Evolutionary conservation across 2,113 vertebrate species (phyloP).

Genomic region (Ellobius talpinus): DNA sequence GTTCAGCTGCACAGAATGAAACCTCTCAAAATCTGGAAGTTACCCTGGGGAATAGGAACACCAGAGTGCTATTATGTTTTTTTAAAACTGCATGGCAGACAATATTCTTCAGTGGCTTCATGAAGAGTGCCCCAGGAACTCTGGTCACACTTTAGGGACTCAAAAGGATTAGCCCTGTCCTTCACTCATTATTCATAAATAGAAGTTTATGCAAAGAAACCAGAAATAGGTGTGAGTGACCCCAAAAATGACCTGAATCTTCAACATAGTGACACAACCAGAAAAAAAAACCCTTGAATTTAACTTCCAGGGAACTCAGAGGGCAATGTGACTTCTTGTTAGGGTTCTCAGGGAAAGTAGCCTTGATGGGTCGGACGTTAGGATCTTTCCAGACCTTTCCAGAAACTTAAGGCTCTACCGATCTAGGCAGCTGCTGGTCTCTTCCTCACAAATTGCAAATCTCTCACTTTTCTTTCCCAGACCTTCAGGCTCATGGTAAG

Average conservation of each 20-base stretch:
- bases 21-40: background rate
- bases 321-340: background rate
- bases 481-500: background rate
- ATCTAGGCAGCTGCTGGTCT: background rate
- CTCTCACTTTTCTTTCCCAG: fast-evolving
- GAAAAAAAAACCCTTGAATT: background rate
- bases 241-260: background rate
- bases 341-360: background rate
- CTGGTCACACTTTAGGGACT: no score
- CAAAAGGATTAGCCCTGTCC: fast-evolving
- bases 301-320: background rate
- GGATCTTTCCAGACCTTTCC: background rate
- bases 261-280: background rate
- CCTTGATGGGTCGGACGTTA: fast-evolving
- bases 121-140: background rate
- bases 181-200: background rate
- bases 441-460: background rate
- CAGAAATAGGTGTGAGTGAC: no score
- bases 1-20: background rate
- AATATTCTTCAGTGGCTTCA: background rate
- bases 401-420: background rate
- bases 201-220: fast-evolving
- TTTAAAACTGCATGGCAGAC: background rate
- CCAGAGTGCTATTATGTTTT: no score
- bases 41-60: background rate